A percentile compares a stretch with the other conserved stretches of the same genome.
Conservation (phyloP, 2,888 invertebrate genomes). For the Conus canariensis region DNA sequence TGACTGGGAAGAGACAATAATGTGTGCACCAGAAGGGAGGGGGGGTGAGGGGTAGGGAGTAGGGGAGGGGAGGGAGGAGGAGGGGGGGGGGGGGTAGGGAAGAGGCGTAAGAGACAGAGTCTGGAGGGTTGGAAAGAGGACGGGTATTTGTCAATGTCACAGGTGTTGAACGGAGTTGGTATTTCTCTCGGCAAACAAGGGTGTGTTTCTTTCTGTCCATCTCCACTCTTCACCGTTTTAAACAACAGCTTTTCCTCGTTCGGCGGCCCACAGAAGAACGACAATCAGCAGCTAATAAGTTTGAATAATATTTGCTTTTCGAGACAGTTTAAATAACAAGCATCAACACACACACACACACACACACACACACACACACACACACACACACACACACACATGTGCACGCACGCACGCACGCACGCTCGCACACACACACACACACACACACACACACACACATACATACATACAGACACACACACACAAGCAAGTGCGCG, state of each 20-base stretch:
- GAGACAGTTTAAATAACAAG: background rate
- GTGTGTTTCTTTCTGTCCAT: too few species aligned
- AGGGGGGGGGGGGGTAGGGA: conserved; percentile 7
- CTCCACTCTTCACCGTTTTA: too few species aligned
- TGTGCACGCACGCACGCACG: background rate
- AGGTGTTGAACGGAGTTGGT: background rate
- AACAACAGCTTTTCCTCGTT: too few species aligned
- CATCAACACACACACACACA: background rate
- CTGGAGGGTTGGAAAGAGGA: background rate
- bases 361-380: background rate
- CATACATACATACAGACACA: too few species aligned
- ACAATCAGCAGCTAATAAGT: too few species aligned
- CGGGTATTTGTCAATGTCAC: background rate
- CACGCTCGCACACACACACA: background rate
- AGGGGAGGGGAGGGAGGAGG: background rate
- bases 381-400: background rate
- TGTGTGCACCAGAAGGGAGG: background rate
- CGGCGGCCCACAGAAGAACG: too few species aligned
- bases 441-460: background rate
- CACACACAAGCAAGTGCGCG: background rate
- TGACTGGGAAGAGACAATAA: too few species aligned
- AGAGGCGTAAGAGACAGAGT: background rate
- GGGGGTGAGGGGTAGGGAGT: background rate
- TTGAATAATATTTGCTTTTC: too few species aligned
- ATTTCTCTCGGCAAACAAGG: too few species aligned